Evolutionary conservation across 2,888 invertebrate species (phyloP).

Genomic region (Eupithecia subfuscata): DNA sequence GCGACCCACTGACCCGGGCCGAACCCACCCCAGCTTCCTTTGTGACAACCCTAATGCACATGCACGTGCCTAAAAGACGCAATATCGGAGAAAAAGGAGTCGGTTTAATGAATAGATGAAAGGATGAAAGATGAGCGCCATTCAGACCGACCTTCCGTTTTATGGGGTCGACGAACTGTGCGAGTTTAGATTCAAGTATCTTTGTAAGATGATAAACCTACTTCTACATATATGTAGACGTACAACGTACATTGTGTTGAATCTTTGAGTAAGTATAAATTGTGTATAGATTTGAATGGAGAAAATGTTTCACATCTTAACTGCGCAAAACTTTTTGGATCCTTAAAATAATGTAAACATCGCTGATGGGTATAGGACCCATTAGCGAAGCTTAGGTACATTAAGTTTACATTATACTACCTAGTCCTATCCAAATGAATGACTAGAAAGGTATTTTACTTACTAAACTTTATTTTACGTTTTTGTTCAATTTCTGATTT

Average conservation of each 20-base stretch:
- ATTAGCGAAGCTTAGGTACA: too few relatives aligned
- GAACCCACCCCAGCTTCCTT: constrained; percentile 53
- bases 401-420: too few relatives aligned
- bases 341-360: not conserved
- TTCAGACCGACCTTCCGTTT: constrained; percentile 52
- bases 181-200: constrained; percentile 36
- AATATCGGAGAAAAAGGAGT: constrained; percentile 47
- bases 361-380: not conserved
- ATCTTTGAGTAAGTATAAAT: not conserved
- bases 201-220: not conserved
- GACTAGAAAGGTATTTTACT: not conserved
- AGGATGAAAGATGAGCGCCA: constrained; percentile 53
- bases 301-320: not conserved
- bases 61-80: constrained; percentile 54
- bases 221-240: not conserved
- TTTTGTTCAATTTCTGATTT: not conserved
- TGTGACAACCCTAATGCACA: constrained; percentile 62
- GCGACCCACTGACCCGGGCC: constrained; percentile 87
- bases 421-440: not conserved
- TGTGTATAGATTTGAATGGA: not conserved
- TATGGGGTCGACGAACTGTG: constrained; percentile 54
- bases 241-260: not conserved
- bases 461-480: not conserved
- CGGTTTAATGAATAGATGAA: constrained; percentile 52
- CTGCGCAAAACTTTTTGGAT: not conserved